Base-by-base conservation (phyloP, 2,113 vertebrate species). In the Bos javanicus region DNA sequence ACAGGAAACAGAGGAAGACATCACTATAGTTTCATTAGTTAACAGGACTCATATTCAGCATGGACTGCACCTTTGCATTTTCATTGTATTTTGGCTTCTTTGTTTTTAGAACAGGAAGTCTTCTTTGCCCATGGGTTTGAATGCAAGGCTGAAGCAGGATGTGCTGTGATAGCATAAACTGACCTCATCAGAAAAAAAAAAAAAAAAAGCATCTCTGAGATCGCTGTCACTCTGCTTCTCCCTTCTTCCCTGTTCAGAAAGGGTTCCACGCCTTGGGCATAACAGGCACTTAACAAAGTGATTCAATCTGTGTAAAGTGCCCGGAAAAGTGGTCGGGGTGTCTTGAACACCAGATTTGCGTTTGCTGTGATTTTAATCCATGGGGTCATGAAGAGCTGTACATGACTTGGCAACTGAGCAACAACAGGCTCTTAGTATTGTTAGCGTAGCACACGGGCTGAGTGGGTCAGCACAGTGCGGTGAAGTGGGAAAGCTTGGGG, bases 191-290 rank as follows among this genome's bases (percentile, higher is more conserved):
- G 43, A 26, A 33, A 30, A 39, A 64, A 64, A 30, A 6, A 64
- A 30, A 6, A 62, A 64, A n/a, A 9, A 7, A 71, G 36, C 57
- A 8, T 46, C 0, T 0, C 59, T 52, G 4, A 39, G 21, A 59
- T 59, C 7, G 21, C 60, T 23, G 8, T 11, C 39, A 7, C 3
- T 15, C 23, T 67, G 46, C 33, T 62, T 33, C 54, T 26, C 36
- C 14, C 2, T 14, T 3, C 5, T 21, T 28, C 16, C 0, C 0
- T 1, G 25, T 56, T 33, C 33, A 19, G 50, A 60, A 11, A 46
- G 33, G 50, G 50, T 52, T 23, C 46, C 0, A 3, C 11, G 33
- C 80, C 39, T 60, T 39, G 82, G 36, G 30, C 19, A 2, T 4
- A 28, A 25, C 3, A 4, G 59, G 4, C 43, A 13, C 83, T 81